These are phyloP conservation scores for Thamnophis sirtalis DNA, from an alignment of 2,113 vertebrate genomes.

Conservation along the genomic window DNA sequence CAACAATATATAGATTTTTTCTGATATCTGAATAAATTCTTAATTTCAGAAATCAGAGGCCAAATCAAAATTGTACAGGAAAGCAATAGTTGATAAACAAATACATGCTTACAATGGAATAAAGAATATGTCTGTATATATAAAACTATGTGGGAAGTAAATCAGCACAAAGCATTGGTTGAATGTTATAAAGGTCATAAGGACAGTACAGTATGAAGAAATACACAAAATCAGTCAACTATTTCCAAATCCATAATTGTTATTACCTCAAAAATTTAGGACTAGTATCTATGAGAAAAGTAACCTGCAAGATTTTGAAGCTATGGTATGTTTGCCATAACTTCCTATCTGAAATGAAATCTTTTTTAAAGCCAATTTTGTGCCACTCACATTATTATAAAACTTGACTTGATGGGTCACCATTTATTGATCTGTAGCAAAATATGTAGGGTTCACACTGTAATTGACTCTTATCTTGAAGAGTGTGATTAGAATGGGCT, in stretches of 20 bases:
- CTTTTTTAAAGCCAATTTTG: background rate
- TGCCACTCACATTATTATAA: background rate
- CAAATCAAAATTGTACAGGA: background rate
- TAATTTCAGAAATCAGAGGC: background rate
- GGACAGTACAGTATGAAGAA: background rate
- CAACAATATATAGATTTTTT: background rate
- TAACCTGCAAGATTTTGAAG: background rate
- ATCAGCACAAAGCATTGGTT: background rate
- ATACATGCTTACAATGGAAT: background rate
- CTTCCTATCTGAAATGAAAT: background rate
- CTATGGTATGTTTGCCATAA: background rate
- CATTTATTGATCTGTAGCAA: background rate
- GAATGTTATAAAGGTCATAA: background rate
- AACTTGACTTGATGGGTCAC: background rate
- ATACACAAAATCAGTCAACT: background rate
- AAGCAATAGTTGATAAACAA: background rate
- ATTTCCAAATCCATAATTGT: background rate
- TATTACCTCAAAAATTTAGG: background rate
- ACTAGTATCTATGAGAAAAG: background rate
- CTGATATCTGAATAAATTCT: background rate
- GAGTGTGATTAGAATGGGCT: background rate
- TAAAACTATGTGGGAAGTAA: background rate
- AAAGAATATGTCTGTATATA: background rate
- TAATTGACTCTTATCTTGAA: background rate
- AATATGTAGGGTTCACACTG: background rate